Percentiles rank a stretch among this genome's conserved stretches.
Conservation (phyloP, 2,113 vertebrate species). For the Cercopithecus mona region DNA sequence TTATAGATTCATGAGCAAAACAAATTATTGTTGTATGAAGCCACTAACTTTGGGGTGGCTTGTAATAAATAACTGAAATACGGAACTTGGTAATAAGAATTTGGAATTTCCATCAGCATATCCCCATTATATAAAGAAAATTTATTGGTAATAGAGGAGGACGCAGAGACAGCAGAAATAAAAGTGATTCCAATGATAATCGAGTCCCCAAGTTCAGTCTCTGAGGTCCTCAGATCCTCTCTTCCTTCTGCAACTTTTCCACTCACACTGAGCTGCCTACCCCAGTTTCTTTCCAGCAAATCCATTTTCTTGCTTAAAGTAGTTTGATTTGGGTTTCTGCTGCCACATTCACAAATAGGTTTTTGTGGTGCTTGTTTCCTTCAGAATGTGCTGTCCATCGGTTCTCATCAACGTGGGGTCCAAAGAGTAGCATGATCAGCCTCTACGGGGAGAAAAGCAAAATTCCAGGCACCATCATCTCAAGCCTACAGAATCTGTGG, state of each 20-base stretch:
- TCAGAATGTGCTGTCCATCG: neutral
- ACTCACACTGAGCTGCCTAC: neutral
- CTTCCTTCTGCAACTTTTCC: neutral
- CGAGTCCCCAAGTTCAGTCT: neutral
- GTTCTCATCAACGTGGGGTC: neutral
- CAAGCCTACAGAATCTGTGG: neutral
- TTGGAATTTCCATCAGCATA: neutral
- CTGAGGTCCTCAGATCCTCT: neutral
- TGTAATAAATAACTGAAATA: neutral
- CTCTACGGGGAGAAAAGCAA: neutral
- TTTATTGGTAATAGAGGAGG: neutral
- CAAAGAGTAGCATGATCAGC: neutral
- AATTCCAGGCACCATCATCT: neutral
- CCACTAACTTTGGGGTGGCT: neutral
- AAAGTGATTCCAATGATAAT: neutral
- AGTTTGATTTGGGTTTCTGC: neutral
- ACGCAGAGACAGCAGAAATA: neutral
- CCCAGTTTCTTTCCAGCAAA: neutral
- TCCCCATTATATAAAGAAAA: neutral
- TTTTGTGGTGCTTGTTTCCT: neutral
- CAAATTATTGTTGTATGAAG: neutral
- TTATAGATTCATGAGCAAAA: neutral
- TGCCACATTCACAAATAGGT: neutral
- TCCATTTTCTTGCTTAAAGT: neutral
- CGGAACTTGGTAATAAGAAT: neutral